Conservation (phyloP, 1,140 invertebrate species). For the Thaumatotibia leucotreta region DNA sequence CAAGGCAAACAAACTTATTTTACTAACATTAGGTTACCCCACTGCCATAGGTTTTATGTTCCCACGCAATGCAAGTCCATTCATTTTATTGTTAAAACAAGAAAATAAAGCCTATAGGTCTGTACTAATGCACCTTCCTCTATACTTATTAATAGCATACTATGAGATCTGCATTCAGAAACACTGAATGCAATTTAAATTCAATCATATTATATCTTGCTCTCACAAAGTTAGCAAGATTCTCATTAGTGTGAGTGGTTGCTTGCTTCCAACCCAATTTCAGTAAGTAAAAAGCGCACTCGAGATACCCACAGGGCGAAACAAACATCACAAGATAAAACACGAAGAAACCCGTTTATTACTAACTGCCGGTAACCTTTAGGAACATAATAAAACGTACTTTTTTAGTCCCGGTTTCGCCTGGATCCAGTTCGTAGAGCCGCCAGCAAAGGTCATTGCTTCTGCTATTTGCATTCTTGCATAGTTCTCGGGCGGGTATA, state of each 20-base stretch:
- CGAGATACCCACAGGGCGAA: not conserved
- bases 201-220: not conserved
- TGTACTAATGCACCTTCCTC: too few species aligned
- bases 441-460: conserved; percentile 17
- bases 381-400: conserved; percentile 13
- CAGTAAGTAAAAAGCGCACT: not conserved
- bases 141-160: not conserved
- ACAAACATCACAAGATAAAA: not conserved
- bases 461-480: conserved; percentile 12
- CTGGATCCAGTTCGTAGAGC: conserved; percentile 5
- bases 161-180: not conserved
- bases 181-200: not conserved
- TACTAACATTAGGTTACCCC: too few species aligned
- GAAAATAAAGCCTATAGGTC: not conserved
- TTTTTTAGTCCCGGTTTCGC: conserved; percentile 11
- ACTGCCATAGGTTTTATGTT: too few species aligned
- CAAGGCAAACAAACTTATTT: too few species aligned
- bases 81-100: too few species aligned
- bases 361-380: conserved; percentile 3
- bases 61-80: too few species aligned
- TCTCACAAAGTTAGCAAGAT: not conserved
- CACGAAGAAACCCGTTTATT: not conserved
- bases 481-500: conserved; percentile 10
- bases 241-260: not conserved
- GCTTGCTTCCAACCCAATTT: not conserved